Evolutionary conservation across 2,797 vertebrate species (phyloP).

Genomic region (Miopithecus talapoin): DNA sequence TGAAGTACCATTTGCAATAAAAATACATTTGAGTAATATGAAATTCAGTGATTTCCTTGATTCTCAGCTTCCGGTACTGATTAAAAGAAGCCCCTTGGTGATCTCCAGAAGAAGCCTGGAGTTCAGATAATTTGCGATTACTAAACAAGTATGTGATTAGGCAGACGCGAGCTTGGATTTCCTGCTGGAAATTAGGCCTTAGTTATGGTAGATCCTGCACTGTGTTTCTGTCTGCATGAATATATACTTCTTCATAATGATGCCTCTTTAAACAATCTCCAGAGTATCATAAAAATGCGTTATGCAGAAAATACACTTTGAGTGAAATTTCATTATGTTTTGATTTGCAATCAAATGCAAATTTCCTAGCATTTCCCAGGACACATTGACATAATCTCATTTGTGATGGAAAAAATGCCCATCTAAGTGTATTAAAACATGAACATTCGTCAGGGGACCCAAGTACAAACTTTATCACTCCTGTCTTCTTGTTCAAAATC

Average conservation of each 20-base stretch:
- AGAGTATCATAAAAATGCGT: neutral
- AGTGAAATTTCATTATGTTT: neutral
- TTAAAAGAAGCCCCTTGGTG: neutral
- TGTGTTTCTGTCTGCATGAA: neutral
- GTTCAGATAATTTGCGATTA: neutral
- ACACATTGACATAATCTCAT: neutral
- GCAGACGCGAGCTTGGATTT: neutral
- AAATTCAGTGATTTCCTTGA: neutral
- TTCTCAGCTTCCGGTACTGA: neutral
- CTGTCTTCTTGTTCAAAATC: neutral
- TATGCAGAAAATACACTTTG: neutral
- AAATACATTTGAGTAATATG: neutral
- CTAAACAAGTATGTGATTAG: neutral
- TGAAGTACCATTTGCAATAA: neutral
- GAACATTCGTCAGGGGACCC: neutral
- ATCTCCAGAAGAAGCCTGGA: neutral
- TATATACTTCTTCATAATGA: neutral
- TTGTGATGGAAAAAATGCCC: neutral
- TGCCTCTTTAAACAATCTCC: neutral
- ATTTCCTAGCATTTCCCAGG: neutral
- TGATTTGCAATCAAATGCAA: neutral
- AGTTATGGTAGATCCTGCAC: neutral
- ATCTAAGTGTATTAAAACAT: neutral
- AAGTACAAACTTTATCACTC: neutral
- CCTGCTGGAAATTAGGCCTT: neutral